Percentiles rank a stretch among this genome's conserved stretches.
Conservation (phyloP, 1,140 invertebrate genomes). For the Drosophila cardini region DNA sequence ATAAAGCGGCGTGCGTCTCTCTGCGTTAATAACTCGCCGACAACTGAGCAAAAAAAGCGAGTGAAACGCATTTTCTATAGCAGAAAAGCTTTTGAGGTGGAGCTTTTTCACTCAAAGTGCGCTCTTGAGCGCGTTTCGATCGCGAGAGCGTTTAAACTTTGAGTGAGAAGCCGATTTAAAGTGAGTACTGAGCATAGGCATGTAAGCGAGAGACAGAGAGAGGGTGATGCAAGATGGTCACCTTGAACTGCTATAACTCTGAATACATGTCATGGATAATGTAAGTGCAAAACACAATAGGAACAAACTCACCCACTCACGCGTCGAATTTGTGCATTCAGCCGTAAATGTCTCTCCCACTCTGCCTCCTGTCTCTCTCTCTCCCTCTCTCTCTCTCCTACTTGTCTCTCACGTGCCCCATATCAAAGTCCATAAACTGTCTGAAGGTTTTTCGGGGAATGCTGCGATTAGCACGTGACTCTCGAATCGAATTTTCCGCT, state of each 20-base stretch:
- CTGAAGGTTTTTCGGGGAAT: conserved; percentile 59
- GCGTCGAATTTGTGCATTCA: conserved; percentile 90
- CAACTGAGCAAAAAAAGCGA: background rate
- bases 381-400: too few relatives aligned
- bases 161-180: background rate
- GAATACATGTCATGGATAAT: conserved; percentile 49
- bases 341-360: conserved; percentile 88
- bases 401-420: background rate
- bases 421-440: conserved; percentile 70
- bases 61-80: background rate
- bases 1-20: conserved; percentile 1
- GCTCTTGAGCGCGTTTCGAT: conserved; percentile 12
- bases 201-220: background rate
- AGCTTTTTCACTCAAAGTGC: background rate
- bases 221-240: background rate
- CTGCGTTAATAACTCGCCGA: background rate
- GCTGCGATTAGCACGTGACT: conserved; percentile 75
- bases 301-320: conserved; percentile 85
- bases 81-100: conserved; percentile 11
- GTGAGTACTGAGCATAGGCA: background rate
- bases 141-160: background rate
- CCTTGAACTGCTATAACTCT: background rate
- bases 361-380: conserved; percentile 58
- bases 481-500: conserved; percentile 57
- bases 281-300: conserved; percentile 85